Evolutionary conservation across 2,797 vertebrate genomes (phyloP).

Genomic region (Propithecus perrieri): DNA sequence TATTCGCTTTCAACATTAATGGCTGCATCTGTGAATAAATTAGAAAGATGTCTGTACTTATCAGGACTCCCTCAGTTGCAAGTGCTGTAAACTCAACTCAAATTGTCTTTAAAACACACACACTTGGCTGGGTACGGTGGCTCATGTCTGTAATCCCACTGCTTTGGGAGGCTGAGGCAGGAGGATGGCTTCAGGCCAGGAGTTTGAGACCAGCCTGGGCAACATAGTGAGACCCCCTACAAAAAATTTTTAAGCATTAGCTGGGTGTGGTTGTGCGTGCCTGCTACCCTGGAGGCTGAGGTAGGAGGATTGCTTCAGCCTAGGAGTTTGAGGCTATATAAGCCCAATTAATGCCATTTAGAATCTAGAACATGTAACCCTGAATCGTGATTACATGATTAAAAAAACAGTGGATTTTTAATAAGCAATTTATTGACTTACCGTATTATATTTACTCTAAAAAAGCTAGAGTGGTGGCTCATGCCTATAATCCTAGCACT

Average conservation of each 20-base stretch:
- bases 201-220: background rate
- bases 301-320: background rate
- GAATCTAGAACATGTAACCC: background rate
- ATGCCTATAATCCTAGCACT: no score
- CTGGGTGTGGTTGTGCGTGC: background rate
- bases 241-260: background rate
- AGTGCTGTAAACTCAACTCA: background rate
- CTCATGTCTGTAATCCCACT: background rate
- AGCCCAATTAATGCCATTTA: background rate
- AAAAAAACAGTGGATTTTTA: background rate
- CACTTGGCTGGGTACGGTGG: background rate
- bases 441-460: background rate
- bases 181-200: no score
- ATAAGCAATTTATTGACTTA: constrained; percentile 22
- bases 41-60: background rate
- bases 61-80: background rate
- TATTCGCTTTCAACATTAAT: constrained; percentile 12
- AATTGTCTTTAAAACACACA: background rate
- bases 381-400: background rate
- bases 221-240: background rate
- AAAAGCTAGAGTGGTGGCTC: background rate
- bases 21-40: background rate
- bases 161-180: background rate
- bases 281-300: background rate
- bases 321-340: background rate